These are phyloP conservation scores for Mercenaria mercenaria DNA, from an alignment of 1,140 invertebrate species.

Conservation along the genomic window DNA sequence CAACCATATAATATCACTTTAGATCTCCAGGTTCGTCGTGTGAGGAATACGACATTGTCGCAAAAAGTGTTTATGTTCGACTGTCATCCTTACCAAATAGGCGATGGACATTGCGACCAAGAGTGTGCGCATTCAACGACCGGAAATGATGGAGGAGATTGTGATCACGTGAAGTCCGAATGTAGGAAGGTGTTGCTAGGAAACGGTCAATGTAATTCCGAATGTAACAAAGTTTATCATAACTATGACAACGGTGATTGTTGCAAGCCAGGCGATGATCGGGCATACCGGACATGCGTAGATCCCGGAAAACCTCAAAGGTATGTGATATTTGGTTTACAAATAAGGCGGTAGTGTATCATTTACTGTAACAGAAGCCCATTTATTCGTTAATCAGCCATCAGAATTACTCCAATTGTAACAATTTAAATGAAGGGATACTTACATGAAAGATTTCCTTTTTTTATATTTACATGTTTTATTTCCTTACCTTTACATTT, in stretches of 20 bases:
- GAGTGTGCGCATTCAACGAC: constrained; percentile 76
- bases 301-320: constrained; percentile 75
- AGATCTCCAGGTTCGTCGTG: constrained; percentile 65
- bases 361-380: too few species aligned
- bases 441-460: too few species aligned
- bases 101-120: constrained; percentile 74
- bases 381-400: too few species aligned
- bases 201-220: constrained; percentile 79
- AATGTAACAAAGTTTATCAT: constrained; percentile 79
- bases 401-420: too few species aligned
- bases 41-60: constrained; percentile 72
- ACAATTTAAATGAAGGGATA: too few species aligned
- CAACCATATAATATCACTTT: constrained; percentile 81
- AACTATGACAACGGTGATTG: constrained; percentile 82
- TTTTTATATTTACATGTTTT: too few species aligned
- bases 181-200: constrained; percentile 71
- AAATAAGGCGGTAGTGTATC: too few species aligned
- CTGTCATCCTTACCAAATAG: constrained; percentile 73
- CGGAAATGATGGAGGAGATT: constrained; percentile 80
- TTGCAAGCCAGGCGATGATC: constrained; percentile 69
- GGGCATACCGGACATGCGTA: constrained; percentile 71
- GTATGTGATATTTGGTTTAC: too few species aligned
- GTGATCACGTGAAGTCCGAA: constrained; percentile 64
- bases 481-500: too few species aligned
- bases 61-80: constrained; percentile 75